Conservation (phyloP, 1,140 invertebrate genomes). For the Bradysia coprophila region DNA sequence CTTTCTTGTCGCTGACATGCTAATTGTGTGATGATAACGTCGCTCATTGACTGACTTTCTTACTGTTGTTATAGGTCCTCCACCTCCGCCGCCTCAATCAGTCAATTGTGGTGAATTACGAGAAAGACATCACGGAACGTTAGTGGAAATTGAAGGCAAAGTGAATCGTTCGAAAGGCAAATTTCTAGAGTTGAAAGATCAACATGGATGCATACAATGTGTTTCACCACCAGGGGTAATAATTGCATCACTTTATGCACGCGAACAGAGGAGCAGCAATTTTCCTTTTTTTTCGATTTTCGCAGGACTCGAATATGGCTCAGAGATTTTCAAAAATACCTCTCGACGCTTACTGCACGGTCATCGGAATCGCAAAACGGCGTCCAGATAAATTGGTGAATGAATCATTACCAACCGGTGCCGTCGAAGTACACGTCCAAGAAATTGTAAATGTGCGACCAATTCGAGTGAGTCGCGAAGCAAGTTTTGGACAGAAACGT, state of each 20-base stretch:
- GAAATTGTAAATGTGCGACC: constrained; percentile 20
- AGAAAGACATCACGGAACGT: constrained; percentile 15
- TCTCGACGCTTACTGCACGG: constrained; percentile 19
- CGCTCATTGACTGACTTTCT: too few relatives aligned
- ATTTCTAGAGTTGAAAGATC: constrained; percentile 23
- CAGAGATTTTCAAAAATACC: constrained; percentile 25
- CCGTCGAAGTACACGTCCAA: constrained; percentile 24
- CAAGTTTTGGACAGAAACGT: constrained; percentile 13
- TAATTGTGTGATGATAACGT: too few relatives aligned
- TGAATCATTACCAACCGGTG: constrained; percentile 23
- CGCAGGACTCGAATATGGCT: constrained; percentile 18
- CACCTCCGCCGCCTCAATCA: constrained; percentile 16
- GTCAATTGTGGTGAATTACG: constrained; percentile 23
- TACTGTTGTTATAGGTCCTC: too few relatives aligned
- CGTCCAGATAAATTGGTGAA: constrained; percentile 21
- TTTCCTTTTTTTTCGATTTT: constrained; percentile 4
- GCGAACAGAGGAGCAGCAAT: background rate
- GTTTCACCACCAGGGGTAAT: constrained; percentile 21
- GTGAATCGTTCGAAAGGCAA: constrained; percentile 23
- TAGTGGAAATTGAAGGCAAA: constrained; percentile 22
- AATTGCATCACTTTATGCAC: constrained; percentile 6
- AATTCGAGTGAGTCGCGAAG: constrained; percentile 9
- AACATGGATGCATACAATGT: constrained; percentile 22
- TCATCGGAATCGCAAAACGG: constrained; percentile 19
- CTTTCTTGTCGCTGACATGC: too few relatives aligned